A percentile compares a stretch with the other conserved stretches of the same genome.
phyloP scores from a whole-genome alignment of 2,113 vertebrate genomes.

The Strix aluco region DNA sequence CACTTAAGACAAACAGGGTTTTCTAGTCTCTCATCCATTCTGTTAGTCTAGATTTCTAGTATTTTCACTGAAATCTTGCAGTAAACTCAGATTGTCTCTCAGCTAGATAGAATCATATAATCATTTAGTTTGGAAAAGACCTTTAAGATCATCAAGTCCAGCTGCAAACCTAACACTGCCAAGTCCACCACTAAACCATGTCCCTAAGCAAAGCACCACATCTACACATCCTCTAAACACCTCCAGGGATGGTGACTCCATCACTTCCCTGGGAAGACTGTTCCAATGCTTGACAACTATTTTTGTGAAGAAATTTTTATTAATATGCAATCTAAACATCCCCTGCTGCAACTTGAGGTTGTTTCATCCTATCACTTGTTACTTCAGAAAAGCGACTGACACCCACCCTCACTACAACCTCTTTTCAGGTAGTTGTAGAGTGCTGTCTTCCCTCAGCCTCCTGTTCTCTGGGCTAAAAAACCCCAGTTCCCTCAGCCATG shows the following conservation, averaged over 20 bases:
- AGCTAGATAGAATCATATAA: background rate
- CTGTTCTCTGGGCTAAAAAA: background rate
- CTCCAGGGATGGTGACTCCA: background rate
- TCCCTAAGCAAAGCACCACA: too few species aligned
- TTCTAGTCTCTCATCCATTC: background rate
- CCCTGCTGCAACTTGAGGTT: background rate
- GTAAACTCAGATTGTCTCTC: background rate
- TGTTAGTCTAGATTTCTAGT: background rate
- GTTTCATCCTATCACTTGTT: background rate
- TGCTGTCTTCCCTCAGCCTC: accelerated
- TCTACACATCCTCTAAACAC: background rate
- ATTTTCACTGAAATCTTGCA: background rate
- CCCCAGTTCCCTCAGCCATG: background rate
- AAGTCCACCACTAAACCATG: background rate
- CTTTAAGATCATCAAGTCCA: background rate
- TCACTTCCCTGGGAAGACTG: background rate
- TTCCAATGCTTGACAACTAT: background rate
- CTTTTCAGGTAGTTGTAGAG: background rate
- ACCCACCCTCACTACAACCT: background rate
- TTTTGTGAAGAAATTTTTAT: background rate
- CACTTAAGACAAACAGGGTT: background rate
- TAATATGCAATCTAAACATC: background rate
- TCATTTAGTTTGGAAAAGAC: background rate
- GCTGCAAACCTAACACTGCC: background rate
- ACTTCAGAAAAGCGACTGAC: background rate